Percentiles rank a stretch among this genome's conserved stretches.
Conservation (phyloP, 2,797 vertebrate genomes). For the Lagorchestes hirsutus region DNA sequence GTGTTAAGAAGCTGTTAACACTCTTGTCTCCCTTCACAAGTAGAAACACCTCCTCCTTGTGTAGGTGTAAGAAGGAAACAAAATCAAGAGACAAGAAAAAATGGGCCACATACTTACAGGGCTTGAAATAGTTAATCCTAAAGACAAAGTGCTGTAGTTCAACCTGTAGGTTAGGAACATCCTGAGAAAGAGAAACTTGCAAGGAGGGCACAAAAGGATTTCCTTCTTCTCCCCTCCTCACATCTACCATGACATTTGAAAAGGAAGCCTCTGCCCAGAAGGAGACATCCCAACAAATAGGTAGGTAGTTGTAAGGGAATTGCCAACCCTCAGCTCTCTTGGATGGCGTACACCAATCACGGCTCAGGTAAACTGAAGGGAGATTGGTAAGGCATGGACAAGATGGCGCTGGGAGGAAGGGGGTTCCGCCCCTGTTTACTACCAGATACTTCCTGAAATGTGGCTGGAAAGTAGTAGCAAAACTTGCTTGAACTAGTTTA, state of each 20-base stretch:
- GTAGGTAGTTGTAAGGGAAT: too few relatives aligned
- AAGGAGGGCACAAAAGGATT: background rate
- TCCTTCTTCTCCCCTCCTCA: background rate
- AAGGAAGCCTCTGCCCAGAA: background rate
- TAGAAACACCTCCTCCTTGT: background rate
- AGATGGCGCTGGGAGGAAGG: too few relatives aligned
- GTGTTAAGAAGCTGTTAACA: background rate
- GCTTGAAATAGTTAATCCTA: background rate
- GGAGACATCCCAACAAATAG: background rate
- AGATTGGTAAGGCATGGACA: too few relatives aligned
- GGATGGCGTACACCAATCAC: too few relatives aligned
- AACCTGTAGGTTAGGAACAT: background rate
- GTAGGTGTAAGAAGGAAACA: background rate
- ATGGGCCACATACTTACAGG: background rate
- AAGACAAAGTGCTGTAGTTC: background rate
- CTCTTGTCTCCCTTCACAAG: background rate
- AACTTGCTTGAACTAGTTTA: too few relatives aligned
- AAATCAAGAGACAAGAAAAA: background rate
- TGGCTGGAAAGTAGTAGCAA: too few relatives aligned
- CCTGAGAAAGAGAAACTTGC: background rate
- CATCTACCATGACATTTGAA: background rate
- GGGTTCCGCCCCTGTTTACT: too few relatives aligned
- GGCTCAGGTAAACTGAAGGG: too few relatives aligned
- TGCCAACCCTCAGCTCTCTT: too few relatives aligned
- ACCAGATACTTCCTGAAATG: too few relatives aligned